Evolutionary conservation across 2,888 invertebrate genomes (phyloP).

Genomic region (Gymnoscelis rufifasciata): DNA sequence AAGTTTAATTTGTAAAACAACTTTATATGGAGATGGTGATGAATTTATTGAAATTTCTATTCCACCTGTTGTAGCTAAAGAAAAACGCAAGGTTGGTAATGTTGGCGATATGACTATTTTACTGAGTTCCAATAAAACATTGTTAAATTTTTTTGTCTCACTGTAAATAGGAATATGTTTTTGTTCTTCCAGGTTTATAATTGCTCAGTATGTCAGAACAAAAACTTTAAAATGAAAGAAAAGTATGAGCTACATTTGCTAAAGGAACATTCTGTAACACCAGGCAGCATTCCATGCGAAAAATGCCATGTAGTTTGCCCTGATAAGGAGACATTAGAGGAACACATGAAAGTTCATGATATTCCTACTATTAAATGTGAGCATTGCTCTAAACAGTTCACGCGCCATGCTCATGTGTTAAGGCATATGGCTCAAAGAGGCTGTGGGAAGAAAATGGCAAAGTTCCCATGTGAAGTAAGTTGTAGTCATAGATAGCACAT

Average conservation of each 20-base stretch:
- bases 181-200: slow-evolving; percentile 29
- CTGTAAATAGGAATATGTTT: neutral
- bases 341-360: slow-evolving; percentile 83
- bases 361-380: slow-evolving; percentile 78
- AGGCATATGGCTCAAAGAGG: slow-evolving; percentile 84
- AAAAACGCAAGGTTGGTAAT: slow-evolving; percentile 12
- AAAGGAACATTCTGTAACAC: slow-evolving; percentile 82
- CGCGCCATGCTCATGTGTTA: slow-evolving; percentile 86
- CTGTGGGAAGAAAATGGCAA: slow-evolving; percentile 71
- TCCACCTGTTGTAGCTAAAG: neutral
- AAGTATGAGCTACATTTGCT: slow-evolving; percentile 82
- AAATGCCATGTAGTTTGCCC: slow-evolving; percentile 84
- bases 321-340: slow-evolving; percentile 78
- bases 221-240: slow-evolving; percentile 84
- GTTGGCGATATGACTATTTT: too few relatives aligned
- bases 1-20: slow-evolving; percentile 24
- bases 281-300: slow-evolving; percentile 80
- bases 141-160: too few relatives aligned
- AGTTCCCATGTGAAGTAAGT: slow-evolving; percentile 59
- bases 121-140: too few relatives aligned
- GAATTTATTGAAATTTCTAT: slow-evolving; percentile 10
- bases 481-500: too few relatives aligned
- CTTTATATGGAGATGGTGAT: slow-evolving; percentile 19
- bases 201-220: slow-evolving; percentile 81
- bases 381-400: slow-evolving; percentile 85